Evolutionary conservation across 2,888 invertebrate genomes (phyloP).

Genomic region (Ferdinandea cuprea): DNA sequence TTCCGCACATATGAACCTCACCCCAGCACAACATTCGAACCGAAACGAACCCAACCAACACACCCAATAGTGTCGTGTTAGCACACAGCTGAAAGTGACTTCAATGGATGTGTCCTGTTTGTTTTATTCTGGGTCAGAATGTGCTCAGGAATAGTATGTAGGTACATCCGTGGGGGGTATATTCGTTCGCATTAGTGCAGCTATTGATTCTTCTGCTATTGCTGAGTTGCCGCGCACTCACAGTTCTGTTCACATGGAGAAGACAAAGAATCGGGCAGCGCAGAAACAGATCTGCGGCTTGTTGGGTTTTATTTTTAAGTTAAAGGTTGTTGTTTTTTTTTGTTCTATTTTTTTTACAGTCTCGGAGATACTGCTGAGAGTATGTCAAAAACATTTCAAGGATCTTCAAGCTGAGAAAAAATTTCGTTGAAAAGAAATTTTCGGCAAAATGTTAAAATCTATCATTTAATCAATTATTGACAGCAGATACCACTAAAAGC

Average conservation of each 20-base stretch:
- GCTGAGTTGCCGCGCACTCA: constrained; percentile 1
- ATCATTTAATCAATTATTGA: too few relatives aligned
- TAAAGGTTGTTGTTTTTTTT: not conserved
- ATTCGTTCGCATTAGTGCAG: constrained; percentile 51
- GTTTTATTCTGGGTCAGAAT: constrained; percentile 57
- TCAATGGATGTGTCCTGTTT: constrained; percentile 40
- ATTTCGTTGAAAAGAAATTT: not conserved
- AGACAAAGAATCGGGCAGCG: constrained; percentile 24
- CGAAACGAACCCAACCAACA: constrained; percentile 22
- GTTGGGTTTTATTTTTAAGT: constrained; percentile 36
- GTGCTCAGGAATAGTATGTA: constrained; percentile 6
- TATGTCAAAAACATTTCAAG: constrained; percentile 27
- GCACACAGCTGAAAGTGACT: constrained; percentile 48
- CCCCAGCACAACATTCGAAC: not conserved
- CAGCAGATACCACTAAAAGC: too few relatives aligned
- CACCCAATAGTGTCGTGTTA: constrained; percentile 11
- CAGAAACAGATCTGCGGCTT: constrained; percentile 51
- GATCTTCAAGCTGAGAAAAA: not conserved
- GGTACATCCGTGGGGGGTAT: not conserved
- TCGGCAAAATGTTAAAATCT: too few relatives aligned
- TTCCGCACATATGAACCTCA: constrained; percentile 24
- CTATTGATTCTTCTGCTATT: constrained; percentile 54
- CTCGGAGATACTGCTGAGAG: constrained; percentile 2
- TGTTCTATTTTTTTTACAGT: not conserved
- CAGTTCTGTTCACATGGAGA: constrained; percentile 26